Conservation (phyloP, 2,888 invertebrate species). For the Drosophila emarginata region DNA sequence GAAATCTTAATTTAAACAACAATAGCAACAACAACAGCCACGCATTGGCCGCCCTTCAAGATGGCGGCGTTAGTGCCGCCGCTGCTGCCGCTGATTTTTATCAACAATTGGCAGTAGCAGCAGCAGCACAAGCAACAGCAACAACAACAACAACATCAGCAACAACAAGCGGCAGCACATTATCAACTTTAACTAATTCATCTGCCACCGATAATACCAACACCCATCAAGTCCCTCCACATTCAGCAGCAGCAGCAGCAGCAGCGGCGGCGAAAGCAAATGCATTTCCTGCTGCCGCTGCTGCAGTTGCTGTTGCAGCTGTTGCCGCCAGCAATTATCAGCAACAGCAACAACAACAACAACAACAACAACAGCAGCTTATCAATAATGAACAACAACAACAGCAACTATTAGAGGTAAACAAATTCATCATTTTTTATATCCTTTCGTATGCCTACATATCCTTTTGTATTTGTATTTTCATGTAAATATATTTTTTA, state of each 20-base stretch:
- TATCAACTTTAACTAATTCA: slow-evolving; percentile 19
- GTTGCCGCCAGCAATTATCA: slow-evolving; percentile 77
- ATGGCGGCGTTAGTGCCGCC: slow-evolving; percentile 71
- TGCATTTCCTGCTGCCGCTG: slow-evolving; percentile 62
- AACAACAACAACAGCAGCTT: slow-evolving; percentile 63
- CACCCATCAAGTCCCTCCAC: not conserved
- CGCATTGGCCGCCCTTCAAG: slow-evolving; percentile 65
- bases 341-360: slow-evolving; percentile 66
- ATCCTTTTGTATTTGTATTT: no score
- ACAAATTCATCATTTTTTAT: no score
- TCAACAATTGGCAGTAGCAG: slow-evolving; percentile 66
- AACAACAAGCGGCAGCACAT: slow-evolving; percentile 17
- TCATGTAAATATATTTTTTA: no score
- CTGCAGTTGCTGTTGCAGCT: slow-evolving; percentile 72
- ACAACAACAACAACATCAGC: slow-evolving; percentile 47
- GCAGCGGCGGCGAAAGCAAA: slow-evolving; percentile 38
- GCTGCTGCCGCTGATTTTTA: slow-evolving; percentile 67
- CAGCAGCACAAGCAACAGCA: slow-evolving; percentile 45
- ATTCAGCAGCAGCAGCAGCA: slow-evolving; percentile 37
- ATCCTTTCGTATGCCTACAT: no score
- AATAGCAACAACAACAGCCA: slow-evolving; percentile 49
- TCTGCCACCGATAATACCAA: not conserved
- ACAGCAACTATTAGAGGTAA: slow-evolving; percentile 77
- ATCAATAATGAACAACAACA: slow-evolving; percentile 77
- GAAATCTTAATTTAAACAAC: slow-evolving; percentile 29